Conservation (phyloP, 2,797 vertebrate genomes). For the Brachyalestes nurse region DNA sequence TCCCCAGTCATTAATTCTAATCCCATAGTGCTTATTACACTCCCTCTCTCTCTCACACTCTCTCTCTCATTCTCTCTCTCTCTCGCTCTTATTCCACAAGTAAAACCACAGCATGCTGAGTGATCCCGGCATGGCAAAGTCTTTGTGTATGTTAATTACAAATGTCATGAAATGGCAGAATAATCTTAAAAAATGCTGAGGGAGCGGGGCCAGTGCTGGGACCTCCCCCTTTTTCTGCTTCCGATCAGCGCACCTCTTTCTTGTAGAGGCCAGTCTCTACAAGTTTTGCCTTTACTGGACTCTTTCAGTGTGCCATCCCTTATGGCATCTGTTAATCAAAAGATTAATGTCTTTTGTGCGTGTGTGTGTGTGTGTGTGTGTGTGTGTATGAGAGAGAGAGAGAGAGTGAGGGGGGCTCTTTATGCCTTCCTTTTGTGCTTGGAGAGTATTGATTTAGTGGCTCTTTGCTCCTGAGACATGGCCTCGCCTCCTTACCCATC, state of each 20-base stretch:
- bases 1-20: slow-evolving; percentile 47
- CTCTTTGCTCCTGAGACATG: slow-evolving; percentile 53
- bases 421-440: slow-evolving; percentile 14
- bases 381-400: slow-evolving; percentile 13
- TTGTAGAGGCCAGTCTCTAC: neutral
- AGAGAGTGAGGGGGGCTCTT: slow-evolving; percentile 11
- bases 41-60: slow-evolving; percentile 9
- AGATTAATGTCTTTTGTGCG: slow-evolving; percentile 4
- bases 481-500: slow-evolving; percentile 39
- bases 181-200: slow-evolving; percentile 12
- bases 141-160: slow-evolving; percentile 38
- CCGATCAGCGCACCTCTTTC: neutral
- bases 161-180: slow-evolving; percentile 29
- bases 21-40: slow-evolving; percentile 24
- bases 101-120: slow-evolving; percentile 14
- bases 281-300: neutral
- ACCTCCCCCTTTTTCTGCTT: neutral
- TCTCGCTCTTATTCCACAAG: slow-evolving; percentile 29
- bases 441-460: slow-evolving; percentile 40
- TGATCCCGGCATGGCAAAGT: neutral
- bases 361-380: no score
- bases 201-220: neutral
- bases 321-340: neutral
- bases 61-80: neutral
- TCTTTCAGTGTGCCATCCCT: neutral